phyloP scores from a whole-genome alignment of 2,113 vertebrate species.

The Gymnobelideus leadbeateri region DNA sequence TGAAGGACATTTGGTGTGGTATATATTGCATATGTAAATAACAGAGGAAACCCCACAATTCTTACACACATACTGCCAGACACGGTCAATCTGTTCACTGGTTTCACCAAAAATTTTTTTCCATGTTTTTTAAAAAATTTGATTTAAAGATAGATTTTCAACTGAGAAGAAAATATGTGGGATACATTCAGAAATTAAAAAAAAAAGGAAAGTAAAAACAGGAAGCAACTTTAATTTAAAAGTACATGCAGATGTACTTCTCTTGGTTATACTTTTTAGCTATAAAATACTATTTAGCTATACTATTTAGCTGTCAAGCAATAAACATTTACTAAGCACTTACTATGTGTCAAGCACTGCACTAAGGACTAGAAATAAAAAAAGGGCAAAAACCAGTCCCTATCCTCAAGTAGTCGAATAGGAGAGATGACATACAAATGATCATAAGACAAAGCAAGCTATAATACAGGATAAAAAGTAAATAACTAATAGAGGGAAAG shows the following conservation, averaged over 20 bases:
- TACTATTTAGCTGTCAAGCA: neutral
- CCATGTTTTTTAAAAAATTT: neutral
- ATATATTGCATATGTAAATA: neutral
- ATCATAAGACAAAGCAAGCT: neutral
- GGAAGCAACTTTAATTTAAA: neutral
- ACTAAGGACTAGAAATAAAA: conserved; percentile 39
- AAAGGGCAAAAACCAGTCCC: conserved; percentile 9
- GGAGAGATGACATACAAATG: neutral
- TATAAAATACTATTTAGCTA: neutral
- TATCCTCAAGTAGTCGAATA: neutral
- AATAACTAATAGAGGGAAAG: neutral
- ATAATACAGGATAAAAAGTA: neutral
- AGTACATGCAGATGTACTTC: neutral
- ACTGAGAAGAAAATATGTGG: neutral
- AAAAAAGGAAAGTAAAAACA: neutral
- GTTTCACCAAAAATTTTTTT: neutral
- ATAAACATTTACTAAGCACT: conserved; percentile 40
- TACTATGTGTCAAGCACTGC: conserved; percentile 13
- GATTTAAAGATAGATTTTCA: neutral
- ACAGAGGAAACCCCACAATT: neutral
- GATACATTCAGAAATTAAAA: neutral
- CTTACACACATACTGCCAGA: neutral
- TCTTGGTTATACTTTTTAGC: no score
- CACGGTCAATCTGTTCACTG: neutral
- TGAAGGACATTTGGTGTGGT: neutral